Evolutionary conservation across 1,140 invertebrate species (phyloP), one percentile per base, ranked within the genome.

Genomic region (Sarcophaga peregrina): DNA sequence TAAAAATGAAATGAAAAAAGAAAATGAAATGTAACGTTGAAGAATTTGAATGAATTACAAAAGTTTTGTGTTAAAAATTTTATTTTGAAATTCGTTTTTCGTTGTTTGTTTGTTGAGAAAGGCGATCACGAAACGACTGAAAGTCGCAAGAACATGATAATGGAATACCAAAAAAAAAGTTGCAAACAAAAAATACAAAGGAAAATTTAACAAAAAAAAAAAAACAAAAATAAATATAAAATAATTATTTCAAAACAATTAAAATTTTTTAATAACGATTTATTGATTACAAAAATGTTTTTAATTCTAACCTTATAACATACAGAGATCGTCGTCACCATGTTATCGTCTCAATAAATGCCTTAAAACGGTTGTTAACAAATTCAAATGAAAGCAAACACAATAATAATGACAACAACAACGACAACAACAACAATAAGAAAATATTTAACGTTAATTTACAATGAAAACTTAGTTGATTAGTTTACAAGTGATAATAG

Each of bases 401-500:
- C 25, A 37, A 4, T 37, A 37, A 37, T 37, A 37, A 37, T 4
- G 4, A 37, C 4, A 37, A 37, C 25, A 37, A 37, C 4, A 37
- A 37, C 25, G 4, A 2, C 4, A 37, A 52, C 50, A 52, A 52
- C 50, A 5, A 52, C 50, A 10, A 37, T 4, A 37, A 37, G 1
- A 37, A 37, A 37, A 37, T 37, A 37, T 37, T 37, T 37, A 37
- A 37, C 25, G 25, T 37, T 37, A 37, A 37, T 37, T 37, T 37
- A 37, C 25, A 37, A 37, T 2, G 25, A 52, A 52, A 52, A 17
- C 20, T 68, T 20, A 15, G 54, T 20, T 68, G 17, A 68, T 68
- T 68, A 58, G 54, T 68, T 20, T 68, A 68, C 62, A 68, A 20
- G 62, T 68, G 62, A 68, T 68, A 62, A 62, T n/a, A 68, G 20